Evolutionary conservation across 2,888 invertebrate species (phyloP), one percentile per base, ranked within the genome.

Genomic region (Scaptodrosophila latifasciaeformis): DNA sequence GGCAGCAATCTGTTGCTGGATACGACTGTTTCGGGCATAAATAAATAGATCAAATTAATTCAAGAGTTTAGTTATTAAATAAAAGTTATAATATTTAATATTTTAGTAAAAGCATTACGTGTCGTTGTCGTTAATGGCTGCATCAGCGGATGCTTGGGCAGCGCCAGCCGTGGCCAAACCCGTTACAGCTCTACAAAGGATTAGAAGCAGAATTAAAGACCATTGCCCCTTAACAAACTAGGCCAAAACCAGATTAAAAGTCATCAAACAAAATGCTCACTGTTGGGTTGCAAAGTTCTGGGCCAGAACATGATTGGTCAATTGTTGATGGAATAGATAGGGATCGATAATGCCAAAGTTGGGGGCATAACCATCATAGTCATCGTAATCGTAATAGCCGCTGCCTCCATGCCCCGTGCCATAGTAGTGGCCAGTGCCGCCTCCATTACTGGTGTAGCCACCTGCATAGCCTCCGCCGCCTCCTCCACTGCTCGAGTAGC

Each of bases 271-370:
- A 10, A 19, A 55, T 54, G 51, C 82, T 81, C 62, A 84, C 84
- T 77, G 81, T 65, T 84, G 84, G 19, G 82, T 78, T 24, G 82
- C 77, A 15, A 84, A 77, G 31, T 84, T 80, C 59, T 85, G 82
- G 13, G 84, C 70, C 50, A 82, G 59, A 27, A 84, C 83, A 40
- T 82, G 83, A 9, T 74, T 71, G 10, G 84, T 84, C 62, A 84
- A 54, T 54, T 82, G 82, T 62, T 85, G 84, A 51, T 85, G 84
- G 60, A 84, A 85, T 10, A 64, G 57, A 29, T 68, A 84, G 21
- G 84, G 84, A 74, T 84, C 84, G 34, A 80, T 67, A 51, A 84
- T 84, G 43, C 82, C 84, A 40, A 74, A 78, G 24, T 74, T 54
- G 5, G 84, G 76, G 2, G 76, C 75, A 54, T 70, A 76, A 24